Conservation (phyloP, 1,140 invertebrate species). For the Zophobas morio region DNA sequence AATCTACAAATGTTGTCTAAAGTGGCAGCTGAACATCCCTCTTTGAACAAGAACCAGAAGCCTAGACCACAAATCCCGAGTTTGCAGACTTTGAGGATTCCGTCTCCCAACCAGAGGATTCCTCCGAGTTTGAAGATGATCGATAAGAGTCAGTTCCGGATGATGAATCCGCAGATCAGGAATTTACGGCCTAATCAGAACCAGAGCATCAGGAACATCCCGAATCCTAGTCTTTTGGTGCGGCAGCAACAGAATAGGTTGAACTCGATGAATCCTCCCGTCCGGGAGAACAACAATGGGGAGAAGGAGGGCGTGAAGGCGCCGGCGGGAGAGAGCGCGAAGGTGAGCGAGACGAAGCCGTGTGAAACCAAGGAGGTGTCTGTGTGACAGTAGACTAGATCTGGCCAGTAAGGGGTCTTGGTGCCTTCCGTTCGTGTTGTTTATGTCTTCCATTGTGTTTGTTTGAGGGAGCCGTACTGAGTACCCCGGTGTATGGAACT, state of each 20-base stretch:
- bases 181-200: slow-evolving; percentile 63
- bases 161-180: slow-evolving; percentile 60
- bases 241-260: slow-evolving; percentile 63
- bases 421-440: neutral
- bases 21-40: slow-evolving; percentile 62
- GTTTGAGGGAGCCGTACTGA: neutral
- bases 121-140: slow-evolving; percentile 62
- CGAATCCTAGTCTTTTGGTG: slow-evolving; percentile 65
- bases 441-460: slow-evolving; percentile 15
- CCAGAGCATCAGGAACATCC: slow-evolving; percentile 65
- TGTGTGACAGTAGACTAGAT: neutral
- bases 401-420: no score
- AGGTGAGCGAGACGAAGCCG: neutral
- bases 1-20: slow-evolving; percentile 67
- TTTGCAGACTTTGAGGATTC: slow-evolving; percentile 61
- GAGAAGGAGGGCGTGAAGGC: slow-evolving; percentile 30
- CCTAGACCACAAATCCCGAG: slow-evolving; percentile 59
- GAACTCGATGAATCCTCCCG: slow-evolving; percentile 46
- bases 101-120: slow-evolving; percentile 16
- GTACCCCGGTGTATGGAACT: no score
- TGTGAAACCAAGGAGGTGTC: neutral
- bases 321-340: neutral
- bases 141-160: slow-evolving; percentile 60
- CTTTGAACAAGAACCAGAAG: slow-evolving; percentile 60
- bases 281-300: slow-evolving; percentile 40